Base-by-base conservation (phyloP, 2,888 invertebrate species). In the Lepidochrysops patricia region DNA sequence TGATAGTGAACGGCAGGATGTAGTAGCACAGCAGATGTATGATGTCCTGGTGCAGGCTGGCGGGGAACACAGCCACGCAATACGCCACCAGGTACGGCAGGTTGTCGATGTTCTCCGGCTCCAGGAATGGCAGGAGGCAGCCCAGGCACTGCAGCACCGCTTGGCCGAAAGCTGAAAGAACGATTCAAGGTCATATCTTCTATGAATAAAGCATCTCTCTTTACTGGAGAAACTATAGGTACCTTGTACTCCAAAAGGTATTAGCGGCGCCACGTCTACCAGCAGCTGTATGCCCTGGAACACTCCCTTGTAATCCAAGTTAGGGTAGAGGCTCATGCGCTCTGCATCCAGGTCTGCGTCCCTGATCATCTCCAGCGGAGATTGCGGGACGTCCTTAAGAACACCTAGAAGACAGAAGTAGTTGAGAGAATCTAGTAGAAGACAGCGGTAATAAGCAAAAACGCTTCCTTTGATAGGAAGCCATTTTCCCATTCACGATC, bases 21-120 rank as follows among this genome's bases (percentile, higher is more conserved):
- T 98, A 97, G 78, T 97, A 98, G 80, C 98, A 98, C 12, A 99
- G 91, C 57, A 97, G 93, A 76, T 98, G 97, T 60, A 99, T 93
- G 66, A 98, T 96, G 73, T 98, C 97, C 85, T 97, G 97, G 79
- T 99, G 98, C 60, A 99, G 89, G 59, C 94, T 92, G 57, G 92
- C 91, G 0, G 99, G 99, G 75, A 99, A 93, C 56, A 97, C 96
- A 60, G 97, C 96, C 73, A 99, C 95, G 68, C 97, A 95, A 70
- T 97, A 97, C 57, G 99, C 98, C 56, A 97, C 95, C 70, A 98
- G 90, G 81, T 98, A 98, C 23, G 99, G 98, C 71, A 99, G 90
- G 73, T 97, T 96, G 88, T 99, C 98, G 69, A 99, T 95, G 75
- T 97, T 91, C 77, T 99, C 98, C 78, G 97, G 95, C 80, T 99